Base-by-base conservation (phyloP, 2,888 invertebrate genomes). In the Oscheius sp. region DNA sequence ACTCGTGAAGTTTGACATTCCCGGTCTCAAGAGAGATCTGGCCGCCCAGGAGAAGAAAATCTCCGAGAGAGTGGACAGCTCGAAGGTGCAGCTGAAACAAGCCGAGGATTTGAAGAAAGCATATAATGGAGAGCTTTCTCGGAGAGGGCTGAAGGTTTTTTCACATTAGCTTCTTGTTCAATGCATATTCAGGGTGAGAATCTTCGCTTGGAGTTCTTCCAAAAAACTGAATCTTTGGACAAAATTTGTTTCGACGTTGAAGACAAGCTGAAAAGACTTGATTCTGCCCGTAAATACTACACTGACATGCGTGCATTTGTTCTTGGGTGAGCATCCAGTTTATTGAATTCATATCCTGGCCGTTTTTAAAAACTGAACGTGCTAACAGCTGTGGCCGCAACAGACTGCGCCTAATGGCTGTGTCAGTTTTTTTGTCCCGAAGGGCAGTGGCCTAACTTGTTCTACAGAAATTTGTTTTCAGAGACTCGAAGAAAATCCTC, bases 1-100 rank as follows among this genome's bases (percentile, higher is more conserved):
- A 82, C 96, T 96, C 90, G 93, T 96, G 0, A 95, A 93, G 87
- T 99, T 94, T 90, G 98, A 99, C 91, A 93, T 99, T 79, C 97
- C 98, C 0, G 93, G 94, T 29, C 89, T 96, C 13, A 95, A 94
- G 87, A 95, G 94, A 29, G 68, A 68, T 35, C 35, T 53, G 29
- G 32, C 10, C 1, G 55, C n/a, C 13, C 53, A 55, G 9, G 68
- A 68, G 35, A 68, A 55, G 68, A 68, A 68, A 68, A 68, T 68
- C 11, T 11, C 53, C 10, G 68, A 51, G 9, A 68, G 55, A n/a
- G 10, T 37, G 35, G 68, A 68, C 33, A 68, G 37, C 13, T 37
- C 53, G 7, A 68, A 68, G 42, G 11, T 21, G 4, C 68, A 68
- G 29, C 37, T n/a, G 55, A 68, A 55, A 37, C 53, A 55, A 42